Conservation (phyloP, 1,140 invertebrate genomes). For the Ephestia elutella region DNA sequence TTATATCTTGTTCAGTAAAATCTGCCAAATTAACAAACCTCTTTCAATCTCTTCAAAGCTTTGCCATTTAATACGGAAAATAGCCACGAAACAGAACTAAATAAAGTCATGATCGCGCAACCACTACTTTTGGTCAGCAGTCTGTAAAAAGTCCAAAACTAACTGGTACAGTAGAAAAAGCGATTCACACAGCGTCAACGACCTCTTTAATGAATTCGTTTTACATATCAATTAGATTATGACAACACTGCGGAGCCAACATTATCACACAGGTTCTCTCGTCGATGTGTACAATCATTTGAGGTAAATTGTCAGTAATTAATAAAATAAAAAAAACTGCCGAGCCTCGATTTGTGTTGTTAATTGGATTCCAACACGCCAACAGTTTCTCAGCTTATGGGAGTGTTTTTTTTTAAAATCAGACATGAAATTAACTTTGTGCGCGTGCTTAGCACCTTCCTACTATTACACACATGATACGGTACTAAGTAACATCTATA, state of each 20-base stretch:
- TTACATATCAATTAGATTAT: conserved; percentile 23
- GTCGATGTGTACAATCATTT: conserved; percentile 13
- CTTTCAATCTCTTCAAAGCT: too few relatives aligned
- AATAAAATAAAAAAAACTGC: background rate
- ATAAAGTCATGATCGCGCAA: background rate
- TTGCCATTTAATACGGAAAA: background rate
- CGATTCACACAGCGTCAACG: conserved; percentile 8
- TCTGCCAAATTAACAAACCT: too few relatives aligned
- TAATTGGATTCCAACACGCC: conserved; percentile 1
- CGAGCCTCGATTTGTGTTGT: background rate
- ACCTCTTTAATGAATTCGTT: conserved; percentile 17
- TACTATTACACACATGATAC: background rate
- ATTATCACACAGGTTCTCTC: background rate
- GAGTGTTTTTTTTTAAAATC: background rate
- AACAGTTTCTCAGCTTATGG: background rate
- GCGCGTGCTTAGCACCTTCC: conserved; percentile 2
- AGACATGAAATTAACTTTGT: background rate
- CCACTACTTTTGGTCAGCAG: background rate
- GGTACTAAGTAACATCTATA: too few relatives aligned
- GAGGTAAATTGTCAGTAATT: conserved; percentile 12
- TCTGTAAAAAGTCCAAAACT: background rate
- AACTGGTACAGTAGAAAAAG: background rate
- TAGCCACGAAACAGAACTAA: background rate
- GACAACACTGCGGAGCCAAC: conserved; percentile 15
- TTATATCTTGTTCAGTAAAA: too few relatives aligned